Conservation (phyloP, 2,113 vertebrate genomes). For the Setophaga petechia region DNA sequence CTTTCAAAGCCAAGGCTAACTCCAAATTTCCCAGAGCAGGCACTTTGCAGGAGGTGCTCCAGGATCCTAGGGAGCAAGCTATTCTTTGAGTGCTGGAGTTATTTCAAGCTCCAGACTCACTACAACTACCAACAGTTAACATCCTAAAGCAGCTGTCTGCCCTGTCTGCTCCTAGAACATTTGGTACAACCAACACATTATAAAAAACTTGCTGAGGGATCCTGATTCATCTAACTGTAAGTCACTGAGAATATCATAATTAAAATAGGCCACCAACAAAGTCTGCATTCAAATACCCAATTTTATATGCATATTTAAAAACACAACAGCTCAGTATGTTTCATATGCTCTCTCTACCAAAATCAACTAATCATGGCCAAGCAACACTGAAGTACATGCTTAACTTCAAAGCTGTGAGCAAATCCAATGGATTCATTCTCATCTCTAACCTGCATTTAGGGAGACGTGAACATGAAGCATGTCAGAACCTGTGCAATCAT, state of each 20-base stretch:
- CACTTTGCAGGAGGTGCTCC: background rate
- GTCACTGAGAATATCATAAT: background rate
- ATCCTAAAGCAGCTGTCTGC: background rate
- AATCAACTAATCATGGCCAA: background rate
- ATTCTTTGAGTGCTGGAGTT: background rate
- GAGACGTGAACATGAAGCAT: background rate
- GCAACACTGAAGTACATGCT: background rate
- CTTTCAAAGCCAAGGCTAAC: background rate
- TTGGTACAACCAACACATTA: background rate
- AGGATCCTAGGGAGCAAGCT: accelerated
- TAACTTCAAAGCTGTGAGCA: background rate
- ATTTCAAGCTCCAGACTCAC: background rate
- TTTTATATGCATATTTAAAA: background rate
- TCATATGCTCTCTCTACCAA: background rate
- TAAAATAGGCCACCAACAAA: background rate
- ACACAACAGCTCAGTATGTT: background rate
- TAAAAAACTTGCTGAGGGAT: background rate
- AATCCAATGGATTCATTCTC: background rate
- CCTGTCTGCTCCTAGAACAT: background rate
- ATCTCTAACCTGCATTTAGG: background rate
- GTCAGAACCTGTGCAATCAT: background rate
- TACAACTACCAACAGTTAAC: background rate
- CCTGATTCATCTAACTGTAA: background rate
- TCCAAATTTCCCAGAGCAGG: background rate
- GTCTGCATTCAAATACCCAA: background rate